Percentiles rank a stretch among this genome's conserved stretches.
Evolutionary conservation across 2,888 invertebrate species (phyloP).

Genomic region (Thymelicus sylvestris): DNA sequence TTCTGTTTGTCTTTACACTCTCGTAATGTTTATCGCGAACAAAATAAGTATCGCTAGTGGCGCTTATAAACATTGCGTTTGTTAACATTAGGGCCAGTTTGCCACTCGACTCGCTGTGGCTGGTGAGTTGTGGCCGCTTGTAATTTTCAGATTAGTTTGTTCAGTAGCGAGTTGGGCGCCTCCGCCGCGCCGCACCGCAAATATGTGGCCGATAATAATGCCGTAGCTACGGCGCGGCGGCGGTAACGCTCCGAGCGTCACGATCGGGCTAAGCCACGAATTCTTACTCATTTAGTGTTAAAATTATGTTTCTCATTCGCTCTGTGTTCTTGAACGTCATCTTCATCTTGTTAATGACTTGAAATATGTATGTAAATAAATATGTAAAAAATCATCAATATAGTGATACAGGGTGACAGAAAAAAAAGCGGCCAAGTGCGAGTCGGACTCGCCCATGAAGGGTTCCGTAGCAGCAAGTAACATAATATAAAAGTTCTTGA

Average conservation of each 20-base stretch:
- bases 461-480: too few relatives aligned
- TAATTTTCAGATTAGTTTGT: constrained; percentile 84
- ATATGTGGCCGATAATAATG: constrained; percentile 74
- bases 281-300: not conserved
- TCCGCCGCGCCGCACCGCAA: constrained; percentile 63
- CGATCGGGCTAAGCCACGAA: not conserved
- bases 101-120: constrained; percentile 48
- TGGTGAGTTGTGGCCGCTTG: constrained; percentile 51
- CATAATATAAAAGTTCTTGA: too few relatives aligned
- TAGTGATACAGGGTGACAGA: too few relatives aligned
- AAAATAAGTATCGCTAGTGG: constrained; percentile 22
- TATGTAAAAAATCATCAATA: too few relatives aligned
- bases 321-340: constrained; percentile 24
- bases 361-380: too few relatives aligned
- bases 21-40: constrained; percentile 9
- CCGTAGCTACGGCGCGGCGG: not conserved
- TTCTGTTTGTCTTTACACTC: constrained; percentile 28
- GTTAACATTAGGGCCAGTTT: constrained; percentile 65
- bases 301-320: not conserved
- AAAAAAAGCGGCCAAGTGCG: too few relatives aligned
- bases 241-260: not conserved
- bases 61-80: constrained; percentile 45
- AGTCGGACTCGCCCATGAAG: too few relatives aligned
- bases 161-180: constrained; percentile 66
- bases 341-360: too few relatives aligned